Base-by-base conservation (phyloP, 2,113 vertebrate species). In the Erpornis zantholeuca region DNA sequence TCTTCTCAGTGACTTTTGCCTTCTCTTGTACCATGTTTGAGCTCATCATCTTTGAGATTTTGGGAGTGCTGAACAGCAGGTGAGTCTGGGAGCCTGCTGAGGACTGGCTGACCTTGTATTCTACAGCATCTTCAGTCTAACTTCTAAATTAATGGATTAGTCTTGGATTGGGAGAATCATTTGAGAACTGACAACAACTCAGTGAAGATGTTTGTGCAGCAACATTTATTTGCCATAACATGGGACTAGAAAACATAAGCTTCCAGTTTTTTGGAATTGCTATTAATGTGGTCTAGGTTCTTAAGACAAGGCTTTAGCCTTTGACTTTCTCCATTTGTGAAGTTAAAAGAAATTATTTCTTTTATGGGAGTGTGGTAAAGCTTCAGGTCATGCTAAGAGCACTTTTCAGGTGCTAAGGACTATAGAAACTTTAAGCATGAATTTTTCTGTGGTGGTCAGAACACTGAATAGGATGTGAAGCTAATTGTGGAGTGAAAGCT, bases 11-110 rank as follows among this genome's bases (percentile, higher is more conserved):
- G 97, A 99, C 99, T 11, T 99, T 99, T 96, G 99, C 99, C 5
- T 99, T 99, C 96, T 99, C 99, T n/a, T 99, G 99, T 89, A 99
- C 99, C 33, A 99, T 99, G 99, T 99, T 99, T 98, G 99, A 99
- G 92, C 99, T 99, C 77, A 99, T 99, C 94, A 99, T 99, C 97
- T 99, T 99, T 96, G 99, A 99, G 97, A 99, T 99, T 97, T 97
- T 99, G 79, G 99, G 99, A 44, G 98, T 99, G 53, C 97, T 99
- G 97, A 99, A 98, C 92, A 99, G 98, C 97, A 99, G 98, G 99
- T 99, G 91, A 97, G 98, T 97, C 25, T 71, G 50, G 23, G 65
- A 88, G 27, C 28, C 54, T 27, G 4, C 29, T 72, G 47, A 57
- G 72, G 29, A 24, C 36, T 35, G 53, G 22, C 9, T 11, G 89